Evolutionary conservation across 2,113 vertebrate species (phyloP), one percentile per base, ranked within the genome.

Genomic region (Tragelaphus imberbis): DNA sequence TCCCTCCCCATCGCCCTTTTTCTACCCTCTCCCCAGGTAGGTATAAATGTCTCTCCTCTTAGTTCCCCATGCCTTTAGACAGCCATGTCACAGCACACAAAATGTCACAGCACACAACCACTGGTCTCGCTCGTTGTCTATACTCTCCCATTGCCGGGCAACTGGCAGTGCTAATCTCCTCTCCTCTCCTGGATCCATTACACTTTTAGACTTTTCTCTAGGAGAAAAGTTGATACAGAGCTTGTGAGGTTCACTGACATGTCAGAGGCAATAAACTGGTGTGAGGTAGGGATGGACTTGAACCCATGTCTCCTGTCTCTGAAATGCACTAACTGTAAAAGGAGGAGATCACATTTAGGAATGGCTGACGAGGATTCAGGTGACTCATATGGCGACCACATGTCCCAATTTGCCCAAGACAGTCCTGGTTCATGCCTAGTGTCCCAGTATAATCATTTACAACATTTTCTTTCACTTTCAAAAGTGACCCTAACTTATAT

Each of bases 11-110:
- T 30, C 6, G 11, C 16, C 53, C 25, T 30, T 36, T 47, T 63
- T n/a, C 49, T 49, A n/a, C 3, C 27, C 6, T 25, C 13, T 85
- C 75, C 10, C 16, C 33, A 47, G 16, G 17, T 30, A 27, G 16
- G 19, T 13, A 1, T 0, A 51, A 21, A 47, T 16, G 53, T 21
- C 36, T 63, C 1, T 36, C n/a, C 30, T 65, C 33, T 12, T 1
- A 11, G 28, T 58, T 27, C 23, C 30, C 21, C 16, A 2, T 2
- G 51, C 33, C 40, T 40, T 59, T 25, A 11, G 5, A 15, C 7
- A 49, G 36, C 36, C 5, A 30, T 11, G 27, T 36, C 47, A 80
- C 36, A 49, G 36, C 88, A 81, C 2, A 11, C 16, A 58, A 36
- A 40, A 47, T 7, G 27, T 28, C 47, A 56, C 47, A 36, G 30